A percentile compares a stretch with the other conserved stretches of the same genome.
phyloP scores from a whole-genome alignment of 1,140 invertebrate species.

The Neodiprion lecontei region DNA sequence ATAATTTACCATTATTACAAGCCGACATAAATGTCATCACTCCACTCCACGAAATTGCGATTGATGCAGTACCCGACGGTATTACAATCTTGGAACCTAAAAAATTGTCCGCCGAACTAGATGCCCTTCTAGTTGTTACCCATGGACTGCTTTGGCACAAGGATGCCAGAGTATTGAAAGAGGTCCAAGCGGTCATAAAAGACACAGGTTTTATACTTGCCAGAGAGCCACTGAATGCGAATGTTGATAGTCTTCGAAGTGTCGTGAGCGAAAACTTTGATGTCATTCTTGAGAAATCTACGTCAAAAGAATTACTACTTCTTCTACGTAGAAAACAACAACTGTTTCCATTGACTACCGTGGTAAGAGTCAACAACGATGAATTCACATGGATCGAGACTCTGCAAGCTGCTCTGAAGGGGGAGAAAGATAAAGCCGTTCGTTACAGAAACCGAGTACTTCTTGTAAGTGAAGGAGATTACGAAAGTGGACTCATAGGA shows the following conservation, averaged over 20 bases:
- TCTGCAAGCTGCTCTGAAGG: slow-evolving; percentile 65
- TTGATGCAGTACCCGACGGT: slow-evolving; percentile 56
- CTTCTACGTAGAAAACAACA: slow-evolving; percentile 45
- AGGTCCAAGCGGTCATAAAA: slow-evolving; percentile 42
- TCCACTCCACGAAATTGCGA: slow-evolving; percentile 34
- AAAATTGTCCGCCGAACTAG: slow-evolving; percentile 62
- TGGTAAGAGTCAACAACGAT: slow-evolving; percentile 46
- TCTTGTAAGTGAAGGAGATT: slow-evolving; percentile 21
- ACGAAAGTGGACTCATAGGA: slow-evolving; percentile 67
- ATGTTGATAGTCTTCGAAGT: slow-evolving; percentile 29
- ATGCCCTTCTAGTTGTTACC: slow-evolving; percentile 65
- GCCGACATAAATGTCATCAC: slow-evolving; percentile 58
- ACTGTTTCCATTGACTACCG: slow-evolving; percentile 36
- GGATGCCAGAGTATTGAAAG: slow-evolving; percentile 34
- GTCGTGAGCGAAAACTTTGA: slow-evolving; percentile 37
- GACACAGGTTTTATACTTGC: slow-evolving; percentile 62
- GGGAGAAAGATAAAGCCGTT: slow-evolving; percentile 49
- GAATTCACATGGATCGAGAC: slow-evolving; percentile 63
- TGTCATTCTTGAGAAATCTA: slow-evolving; percentile 45
- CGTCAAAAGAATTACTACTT: slow-evolving; percentile 40
- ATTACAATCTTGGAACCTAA: slow-evolving; percentile 66
- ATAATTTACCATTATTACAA: slow-evolving; percentile 65
- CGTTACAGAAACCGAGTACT: neutral
- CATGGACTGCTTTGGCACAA: slow-evolving; percentile 37
- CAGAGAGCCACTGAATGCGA: slow-evolving; percentile 45